Evolutionary conservation across 2,888 invertebrate genomes (phyloP), one percentile per base, ranked within the genome.

Genomic region (Ectropis crepuscularia): DNA sequence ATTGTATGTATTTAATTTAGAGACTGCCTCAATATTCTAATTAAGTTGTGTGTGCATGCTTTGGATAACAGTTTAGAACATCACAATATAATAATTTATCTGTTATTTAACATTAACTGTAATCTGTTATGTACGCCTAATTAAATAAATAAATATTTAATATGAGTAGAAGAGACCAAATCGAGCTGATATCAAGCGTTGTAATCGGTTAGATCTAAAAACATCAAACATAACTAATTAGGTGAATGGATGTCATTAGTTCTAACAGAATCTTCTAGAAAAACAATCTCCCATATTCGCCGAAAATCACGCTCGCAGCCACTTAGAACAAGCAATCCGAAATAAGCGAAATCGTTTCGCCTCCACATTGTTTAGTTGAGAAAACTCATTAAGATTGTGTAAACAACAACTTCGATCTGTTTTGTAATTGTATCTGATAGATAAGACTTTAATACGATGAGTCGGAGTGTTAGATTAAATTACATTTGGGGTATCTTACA

Each of bases 331-430:
- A 53, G 58, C 57, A 58, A 58, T 58, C 58, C 55, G 8, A 43
- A 50, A 41, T 61, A 60, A 62, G 39, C 45, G 47, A 62, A 63
- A 59, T 61, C 61, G 64, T 65, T 57, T 61, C 53, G 42, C 36
- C 57, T 55, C 53, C 48, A 48, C 61, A 58, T 67, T 64, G 58
- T 71, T 67, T 63, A 48, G 63, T 53, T 61, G 53, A 61, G 63
- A 61, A 69, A 71, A 68, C 67, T 71, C 71, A 67, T 71, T 70
- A 71, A 61, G 65, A 58, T 66, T 57, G 65, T 60, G 63, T 61
- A 67, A 71, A 71, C 63, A 68, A 48, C 28, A 65, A 60, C 51
- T 68, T 71, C 57, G 68, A 65, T 72, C 65, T 67, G 57, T 70
- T 65, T 67, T 68, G 49, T 62, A 63, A 64, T 64, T 63, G 57